Evolutionary conservation across 2,113 vertebrate genomes (phyloP), one percentile per base, ranked within the genome.

Genomic region (Scartelaos histophorus): DNA sequence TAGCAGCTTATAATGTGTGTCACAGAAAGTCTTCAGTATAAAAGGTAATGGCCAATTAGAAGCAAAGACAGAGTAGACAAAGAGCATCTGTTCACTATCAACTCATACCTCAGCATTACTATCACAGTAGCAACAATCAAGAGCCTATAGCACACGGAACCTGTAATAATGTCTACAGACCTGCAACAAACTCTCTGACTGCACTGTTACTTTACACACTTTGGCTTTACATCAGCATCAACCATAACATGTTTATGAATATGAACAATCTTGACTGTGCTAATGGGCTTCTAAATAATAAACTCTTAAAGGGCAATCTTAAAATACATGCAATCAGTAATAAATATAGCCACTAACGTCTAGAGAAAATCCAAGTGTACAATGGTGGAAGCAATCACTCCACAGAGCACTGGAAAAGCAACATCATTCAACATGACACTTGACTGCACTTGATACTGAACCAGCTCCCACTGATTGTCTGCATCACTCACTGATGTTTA

Each of bases 1-100:
- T 81, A 76, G 76, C 73, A 67, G 70, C 71, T 70, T 86, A 84
- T 85, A 82, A 83, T 83, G 74, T 82, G 78, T 81, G 83, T 72
- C 83, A 79, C 81, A 74, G 79, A 87, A 87, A 88, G 74, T 82
- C 79, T 78, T 79, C 78, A 69, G 80, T 79, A 87, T 90, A 92
- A 93, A 92, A 93, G 88, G 88, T 81, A 91, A 87, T 87, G 84
- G 82, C 82, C 85, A 93, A 93, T 93, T 91, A 93, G 85, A 91
- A 89, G 74, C 75, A 87, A 88, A 89, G 85, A 78, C 81, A 21
- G 75, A 84, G 84, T 81, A 88, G 84, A 81, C 82, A 75, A 80
- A 82, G 71, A 90, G 83, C 87, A 91, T 87, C 87, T 91, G 84
- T 83, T 88, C 79, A 72, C 83, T 83, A 88, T 92, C 86, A 80